These are phyloP conservation scores for Chrysochloris asiatica DNA, from an alignment of 2,113 vertebrate genomes.

Conservation along the genomic window DNA sequence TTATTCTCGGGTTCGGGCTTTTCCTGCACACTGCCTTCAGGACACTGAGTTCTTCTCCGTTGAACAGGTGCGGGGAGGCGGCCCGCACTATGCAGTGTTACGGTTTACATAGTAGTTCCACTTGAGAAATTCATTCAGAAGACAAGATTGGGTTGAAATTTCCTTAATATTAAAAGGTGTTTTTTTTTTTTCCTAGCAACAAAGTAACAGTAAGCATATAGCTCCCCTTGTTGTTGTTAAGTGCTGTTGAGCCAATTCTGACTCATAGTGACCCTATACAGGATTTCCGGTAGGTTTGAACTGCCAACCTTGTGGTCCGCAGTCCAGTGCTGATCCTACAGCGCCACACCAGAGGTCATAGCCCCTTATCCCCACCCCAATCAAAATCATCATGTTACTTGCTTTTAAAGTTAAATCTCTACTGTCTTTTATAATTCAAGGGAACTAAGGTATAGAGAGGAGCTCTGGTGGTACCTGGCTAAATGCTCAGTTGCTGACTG, in stretches of 20 bases:
- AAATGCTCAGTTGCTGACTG: neutral
- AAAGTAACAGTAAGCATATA: slow-evolving; percentile 58
- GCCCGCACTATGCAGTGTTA: neutral
- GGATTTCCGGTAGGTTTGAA: too few relatives aligned
- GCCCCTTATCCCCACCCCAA: too few relatives aligned
- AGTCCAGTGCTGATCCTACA: too few relatives aligned
- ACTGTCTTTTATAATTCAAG: slow-evolving; percentile 36
- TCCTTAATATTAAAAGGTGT: too few relatives aligned
- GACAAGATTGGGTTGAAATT: slow-evolving; percentile 24
- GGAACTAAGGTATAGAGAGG: neutral
- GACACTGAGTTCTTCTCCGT: neutral
- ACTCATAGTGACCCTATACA: too few relatives aligned
- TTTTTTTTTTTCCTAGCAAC: slow-evolving; percentile 60
- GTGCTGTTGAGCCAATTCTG: too few relatives aligned
- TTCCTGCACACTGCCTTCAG: slow-evolving; percentile 9
- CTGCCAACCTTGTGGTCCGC: too few relatives aligned
- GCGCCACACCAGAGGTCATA: too few relatives aligned
- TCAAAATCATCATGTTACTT: slow-evolving; percentile 40
- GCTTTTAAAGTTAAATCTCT: slow-evolving; percentile 34
- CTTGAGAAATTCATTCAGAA: slow-evolving; percentile 44
- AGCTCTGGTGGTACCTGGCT: neutral
- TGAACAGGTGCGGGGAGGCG: neutral
- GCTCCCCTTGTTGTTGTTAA: too few relatives aligned
- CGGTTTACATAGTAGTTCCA: neutral
- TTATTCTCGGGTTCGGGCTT: neutral